Evolutionary conservation across 2,797 vertebrate genomes (phyloP), one percentile per base, ranked within the genome.

Genomic region (Melanotaenia parkinsoni): DNA sequence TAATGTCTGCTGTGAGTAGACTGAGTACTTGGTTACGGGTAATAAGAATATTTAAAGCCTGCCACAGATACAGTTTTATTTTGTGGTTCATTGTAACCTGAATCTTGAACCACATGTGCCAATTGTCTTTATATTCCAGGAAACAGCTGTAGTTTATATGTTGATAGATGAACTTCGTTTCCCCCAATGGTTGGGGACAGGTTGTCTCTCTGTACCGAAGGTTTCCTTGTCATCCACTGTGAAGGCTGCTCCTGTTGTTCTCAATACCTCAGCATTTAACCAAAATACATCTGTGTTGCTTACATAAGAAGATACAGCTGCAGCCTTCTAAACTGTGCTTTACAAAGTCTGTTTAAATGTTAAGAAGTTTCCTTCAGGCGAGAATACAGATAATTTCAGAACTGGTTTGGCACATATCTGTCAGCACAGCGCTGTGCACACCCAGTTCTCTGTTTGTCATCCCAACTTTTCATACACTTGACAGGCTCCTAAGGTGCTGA

Each of bases 301-400:
- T 70, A 43, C 43, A 50, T 65, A 59, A 16, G 40, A 24, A 28
- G 45, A 58, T 20, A 8, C 3, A 58, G 20, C 28, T 38, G n/a
- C 22, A 50, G 26, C 24, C 14, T 37, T 58, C 6, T 18, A 61
- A 14, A 74, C 3, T 66, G 62, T 51, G 14, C 22, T 67, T n/a
- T 47, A 20, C 14, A 53, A 76, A 30, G 14, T 67, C 3, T 45
- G 13, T 64, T 12, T 6, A n/a, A 22, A 61, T 58, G 18, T 28
- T 67, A 18, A 70, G 13, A 70, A 18, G 18, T 38, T 13, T 16
- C 43, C 60, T 45, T 58, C 51, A 61, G 59, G 71, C 69, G n/a
- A 66, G 22, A 22, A 37, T 45, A 13, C 28, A 72, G 75, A 70
- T 56, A 57, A 62, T 83, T 77, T 59, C 14, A 69, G 54, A 88